phyloP scores from a whole-genome alignment of 2,113 vertebrate species.

The Beaufortia kweichowensis region DNA sequence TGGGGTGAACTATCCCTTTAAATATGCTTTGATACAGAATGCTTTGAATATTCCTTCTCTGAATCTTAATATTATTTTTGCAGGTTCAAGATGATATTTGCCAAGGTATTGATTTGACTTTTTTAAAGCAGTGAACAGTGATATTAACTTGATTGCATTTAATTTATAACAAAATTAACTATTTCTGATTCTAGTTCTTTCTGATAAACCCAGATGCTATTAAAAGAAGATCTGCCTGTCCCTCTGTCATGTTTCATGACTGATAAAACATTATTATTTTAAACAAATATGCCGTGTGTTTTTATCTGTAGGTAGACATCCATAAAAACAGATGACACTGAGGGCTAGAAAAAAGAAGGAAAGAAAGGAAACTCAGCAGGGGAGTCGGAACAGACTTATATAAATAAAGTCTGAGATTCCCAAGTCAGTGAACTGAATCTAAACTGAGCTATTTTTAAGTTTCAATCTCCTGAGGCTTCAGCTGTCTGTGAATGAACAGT shows the following conservation, averaged over 20 bases:
- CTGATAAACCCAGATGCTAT: no score
- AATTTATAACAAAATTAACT: no score
- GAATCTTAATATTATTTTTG: no score
- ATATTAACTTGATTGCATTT: no score
- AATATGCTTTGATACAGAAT: no score
- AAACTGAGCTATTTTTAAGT: conserved; percentile 55
- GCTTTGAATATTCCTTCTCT: no score
- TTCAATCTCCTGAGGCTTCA: conserved; percentile 30
- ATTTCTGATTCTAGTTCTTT: no score
- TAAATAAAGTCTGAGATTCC: conserved; percentile 49
- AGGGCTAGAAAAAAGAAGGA: conserved; percentile 18
- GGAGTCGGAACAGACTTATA: conserved; percentile 32
- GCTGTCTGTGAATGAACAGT: conserved; percentile 33
- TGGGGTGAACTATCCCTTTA: no score
- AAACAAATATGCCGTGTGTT: background rate
- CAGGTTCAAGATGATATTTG: no score
- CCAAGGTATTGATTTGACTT: no score
- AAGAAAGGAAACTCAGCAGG: conserved; percentile 19
- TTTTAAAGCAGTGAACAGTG: no score
- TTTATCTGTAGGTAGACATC: background rate
- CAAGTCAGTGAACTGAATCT: conserved; percentile 45
- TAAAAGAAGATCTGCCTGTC: background rate
- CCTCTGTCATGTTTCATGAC: background rate
- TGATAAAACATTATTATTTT: background rate
- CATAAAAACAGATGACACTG: background rate